Conservation (phyloP, 2,888 invertebrate genomes). For the Ichneumoninae sp. region DNA sequence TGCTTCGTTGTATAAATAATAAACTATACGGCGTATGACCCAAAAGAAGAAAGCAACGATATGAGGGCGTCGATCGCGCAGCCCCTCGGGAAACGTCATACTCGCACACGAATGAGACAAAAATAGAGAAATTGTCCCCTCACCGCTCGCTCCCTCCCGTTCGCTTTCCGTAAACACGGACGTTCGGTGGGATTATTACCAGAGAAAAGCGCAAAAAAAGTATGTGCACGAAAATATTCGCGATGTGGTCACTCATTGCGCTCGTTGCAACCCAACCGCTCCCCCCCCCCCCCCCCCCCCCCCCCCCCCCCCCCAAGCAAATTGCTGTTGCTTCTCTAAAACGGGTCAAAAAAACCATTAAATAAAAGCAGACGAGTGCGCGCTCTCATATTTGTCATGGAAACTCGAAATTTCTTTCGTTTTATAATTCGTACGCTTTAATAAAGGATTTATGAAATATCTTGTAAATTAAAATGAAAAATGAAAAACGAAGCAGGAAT, state of each 20-base stretch:
- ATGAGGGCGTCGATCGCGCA: constrained; percentile 30
- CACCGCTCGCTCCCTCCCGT: background rate
- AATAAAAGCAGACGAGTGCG: background rate
- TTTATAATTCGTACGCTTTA: constrained; percentile 32
- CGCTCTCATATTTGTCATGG: constrained; percentile 1
- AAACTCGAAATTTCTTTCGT: constrained; percentile 11
- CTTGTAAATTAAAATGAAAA: constrained; percentile 56
- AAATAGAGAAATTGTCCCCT: constrained; percentile 44
- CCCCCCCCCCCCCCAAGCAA: background rate
- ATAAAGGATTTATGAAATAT: constrained; percentile 50
- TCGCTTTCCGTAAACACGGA: constrained; percentile 42
- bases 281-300: background rate
- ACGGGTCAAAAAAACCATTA: constrained; percentile 16
- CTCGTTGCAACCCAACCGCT: constrained; percentile 3
- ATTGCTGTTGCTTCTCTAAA: constrained; percentile 34
- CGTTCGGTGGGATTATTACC: constrained; percentile 41
- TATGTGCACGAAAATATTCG: constrained; percentile 34
- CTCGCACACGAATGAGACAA: constrained; percentile 42
- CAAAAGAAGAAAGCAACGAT: constrained; percentile 28
- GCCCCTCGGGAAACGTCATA: constrained; percentile 41
- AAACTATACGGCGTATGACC: constrained; percentile 41
- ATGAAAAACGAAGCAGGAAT: background rate
- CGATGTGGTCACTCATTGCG: constrained; percentile 3
- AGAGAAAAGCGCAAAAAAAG: constrained; percentile 43
- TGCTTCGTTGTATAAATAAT: constrained; percentile 57